Conservation (phyloP, 2,113 vertebrate genomes). For the Telmatochromis sp. region DNA sequence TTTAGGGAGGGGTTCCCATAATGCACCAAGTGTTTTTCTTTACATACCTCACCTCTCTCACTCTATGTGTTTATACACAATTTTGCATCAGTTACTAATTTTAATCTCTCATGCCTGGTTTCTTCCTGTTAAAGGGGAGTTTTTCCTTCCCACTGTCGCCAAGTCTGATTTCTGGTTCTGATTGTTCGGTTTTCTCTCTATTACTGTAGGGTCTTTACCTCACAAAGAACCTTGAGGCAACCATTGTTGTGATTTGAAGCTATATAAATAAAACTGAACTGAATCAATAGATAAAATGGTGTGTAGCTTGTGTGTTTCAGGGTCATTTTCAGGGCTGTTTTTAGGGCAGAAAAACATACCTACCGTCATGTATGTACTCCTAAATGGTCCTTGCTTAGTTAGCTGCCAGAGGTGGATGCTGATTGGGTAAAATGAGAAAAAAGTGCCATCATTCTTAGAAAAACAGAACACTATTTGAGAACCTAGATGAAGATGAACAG, state of each 20-base stretch:
- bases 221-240: background rate
- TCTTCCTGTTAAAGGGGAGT: background rate
- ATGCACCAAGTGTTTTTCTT: background rate
- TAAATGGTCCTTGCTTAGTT: background rate
- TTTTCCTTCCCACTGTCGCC: background rate
- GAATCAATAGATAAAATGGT: background rate
- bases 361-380: background rate
- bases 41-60: background rate
- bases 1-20: background rate
- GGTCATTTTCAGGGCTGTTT: background rate
- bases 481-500: background rate
- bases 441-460: background rate
- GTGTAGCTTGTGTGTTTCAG: background rate
- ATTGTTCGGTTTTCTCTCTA: background rate
- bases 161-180: background rate
- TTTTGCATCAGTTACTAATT: background rate
- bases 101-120: background rate
- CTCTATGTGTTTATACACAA: background rate
- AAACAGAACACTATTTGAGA: background rate
- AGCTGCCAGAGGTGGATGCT: background rate
- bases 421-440: background rate
- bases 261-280: background rate
- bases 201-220: background rate
- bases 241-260: background rate
- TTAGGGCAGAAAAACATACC: background rate